Base-by-base conservation (phyloP, 2,797 vertebrate genomes). In the Pterois miles region DNA sequence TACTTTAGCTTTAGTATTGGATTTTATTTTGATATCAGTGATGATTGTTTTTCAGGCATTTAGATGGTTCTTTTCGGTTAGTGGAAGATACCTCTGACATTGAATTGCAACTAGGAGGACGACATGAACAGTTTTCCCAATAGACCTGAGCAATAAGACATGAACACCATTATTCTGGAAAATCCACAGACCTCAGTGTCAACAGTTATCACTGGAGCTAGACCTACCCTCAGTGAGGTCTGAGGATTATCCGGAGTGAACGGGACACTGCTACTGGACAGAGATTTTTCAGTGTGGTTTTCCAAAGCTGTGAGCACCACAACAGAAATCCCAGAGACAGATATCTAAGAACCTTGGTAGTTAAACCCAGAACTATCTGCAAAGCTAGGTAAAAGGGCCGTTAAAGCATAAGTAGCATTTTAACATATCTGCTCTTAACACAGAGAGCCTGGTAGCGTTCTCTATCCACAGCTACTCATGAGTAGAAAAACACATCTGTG, bases 401-500 rank as follows among this genome's bases (percentile, higher is more conserved):
- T 25, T 18, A 40, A 48, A 33, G 31, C 8, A 27, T 16, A 22
- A n/a, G 50, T 31, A 12, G 4, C 22, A 58, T 60, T 74, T 64
- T 50, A 73, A 78, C 25, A 54, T 36, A 64, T 63, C 40, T 64
- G 34, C 65, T 68, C 48, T 67, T 5, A 12, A 43, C 50, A 63
- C 33, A 57, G 36, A 64, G 33, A 74, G 20, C 46, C 23, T 22
- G 65, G 54, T 52, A 53, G 22, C 22, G 65, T 76, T 43, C n/a
- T 46, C 12, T 63, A 34, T 31, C 80, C 66, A 72, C 40, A 46
- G 56, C 36, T 68, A 34, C 34, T 73, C 62, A 68, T 3, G 9
- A 48, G 59, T 36, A 50, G 53, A 78, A 36, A 74, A 68, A 62
- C 63, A 79, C 59, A 64, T 56, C 50, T 50, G 38, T 33, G 65